Conservation (phyloP, 2,113 vertebrate species). For the Callocephalon fimbriatum region DNA sequence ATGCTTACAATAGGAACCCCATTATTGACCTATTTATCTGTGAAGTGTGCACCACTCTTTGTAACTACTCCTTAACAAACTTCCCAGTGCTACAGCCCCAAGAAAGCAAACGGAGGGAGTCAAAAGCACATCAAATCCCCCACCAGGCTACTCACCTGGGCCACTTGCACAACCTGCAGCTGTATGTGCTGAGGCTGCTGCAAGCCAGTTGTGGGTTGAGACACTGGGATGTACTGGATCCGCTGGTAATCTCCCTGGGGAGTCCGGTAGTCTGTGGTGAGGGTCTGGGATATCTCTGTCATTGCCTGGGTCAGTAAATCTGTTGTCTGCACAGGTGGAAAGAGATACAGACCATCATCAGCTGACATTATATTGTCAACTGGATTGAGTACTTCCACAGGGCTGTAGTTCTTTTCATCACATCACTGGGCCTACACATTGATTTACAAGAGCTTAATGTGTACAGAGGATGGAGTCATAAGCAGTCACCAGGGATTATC, state of each 20-base stretch:
- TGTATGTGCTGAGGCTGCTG: slow-evolving; percentile 95
- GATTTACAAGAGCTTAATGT: neutral
- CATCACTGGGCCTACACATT: neutral
- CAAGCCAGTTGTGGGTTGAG: slow-evolving; percentile 85
- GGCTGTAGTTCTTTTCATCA: neutral
- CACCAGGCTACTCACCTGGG: slow-evolving; percentile 80
- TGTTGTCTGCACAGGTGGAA: slow-evolving; percentile 83
- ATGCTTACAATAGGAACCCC: neutral
- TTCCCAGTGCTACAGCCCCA: neutral
- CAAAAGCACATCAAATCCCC: neutral
- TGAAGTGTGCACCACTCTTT: neutral
- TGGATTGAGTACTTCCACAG: neutral
- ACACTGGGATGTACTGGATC: slow-evolving; percentile 96
- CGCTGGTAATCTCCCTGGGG: slow-evolving; percentile 94
- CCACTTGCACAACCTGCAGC: slow-evolving; percentile 96
- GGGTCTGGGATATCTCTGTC: slow-evolving; percentile 96
- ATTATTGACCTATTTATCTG: neutral
- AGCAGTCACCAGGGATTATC: neutral
- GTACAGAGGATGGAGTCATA: neutral
- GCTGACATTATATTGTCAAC: neutral
- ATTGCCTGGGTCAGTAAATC: slow-evolving; percentile 97
- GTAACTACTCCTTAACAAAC: neutral
- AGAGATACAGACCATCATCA: neutral
- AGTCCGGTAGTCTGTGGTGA: slow-evolving; percentile 93
- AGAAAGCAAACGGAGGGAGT: neutral